Conservation (phyloP, 2,888 invertebrate species). For the Latrodectus hesperus region DNA sequence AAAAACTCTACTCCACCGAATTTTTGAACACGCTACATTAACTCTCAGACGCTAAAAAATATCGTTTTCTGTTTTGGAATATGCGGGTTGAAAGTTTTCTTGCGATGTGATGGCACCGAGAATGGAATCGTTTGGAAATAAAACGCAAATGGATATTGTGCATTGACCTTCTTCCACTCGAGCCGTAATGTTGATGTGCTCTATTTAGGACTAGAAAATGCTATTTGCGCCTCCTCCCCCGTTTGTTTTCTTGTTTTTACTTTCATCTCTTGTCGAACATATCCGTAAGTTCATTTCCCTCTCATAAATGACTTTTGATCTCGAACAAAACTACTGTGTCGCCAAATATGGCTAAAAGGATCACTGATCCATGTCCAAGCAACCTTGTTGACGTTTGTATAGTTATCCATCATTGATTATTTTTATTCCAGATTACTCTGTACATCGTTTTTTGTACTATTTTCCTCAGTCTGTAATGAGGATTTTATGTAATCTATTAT, state of each 20-base stretch:
- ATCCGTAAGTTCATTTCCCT: slow-evolving; percentile 5
- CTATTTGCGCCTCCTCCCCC: slow-evolving; percentile 18
- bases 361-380: neutral
- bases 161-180: slow-evolving; percentile 39
- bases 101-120: neutral
- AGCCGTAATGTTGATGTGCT: slow-evolving; percentile 19
- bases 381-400: neutral
- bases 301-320: neutral
- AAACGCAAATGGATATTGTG: slow-evolving; percentile 20
- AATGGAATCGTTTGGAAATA: slow-evolving; percentile 25
- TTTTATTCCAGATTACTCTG: too few relatives aligned
- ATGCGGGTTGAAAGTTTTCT: neutral
- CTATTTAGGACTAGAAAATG: slow-evolving; percentile 34
- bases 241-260: neutral
- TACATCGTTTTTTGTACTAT: too few relatives aligned
- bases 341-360: neutral
- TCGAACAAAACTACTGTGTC: neutral
- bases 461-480: too few relatives aligned
- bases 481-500: too few relatives aligned
- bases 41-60: neutral
- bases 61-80: neutral
- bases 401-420: too few relatives aligned
- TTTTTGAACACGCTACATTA: neutral
- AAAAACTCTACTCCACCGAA: neutral
- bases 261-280: neutral